phyloP scores from a whole-genome alignment of 2,888 invertebrate genomes.

The Melipona bicolor region DNA sequence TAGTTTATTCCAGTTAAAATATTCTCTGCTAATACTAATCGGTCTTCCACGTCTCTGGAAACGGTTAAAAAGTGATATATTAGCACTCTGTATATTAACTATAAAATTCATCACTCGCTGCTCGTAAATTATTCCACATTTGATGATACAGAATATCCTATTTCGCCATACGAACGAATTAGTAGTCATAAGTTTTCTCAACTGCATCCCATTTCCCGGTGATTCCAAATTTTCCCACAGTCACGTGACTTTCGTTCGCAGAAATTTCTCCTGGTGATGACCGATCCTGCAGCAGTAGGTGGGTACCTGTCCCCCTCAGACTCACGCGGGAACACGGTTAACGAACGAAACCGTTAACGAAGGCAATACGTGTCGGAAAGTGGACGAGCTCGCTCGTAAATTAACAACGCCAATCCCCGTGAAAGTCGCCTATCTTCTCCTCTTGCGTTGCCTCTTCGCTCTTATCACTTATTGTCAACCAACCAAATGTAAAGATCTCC shows the following conservation, averaged over 20 bases:
- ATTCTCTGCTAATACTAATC: too few species aligned
- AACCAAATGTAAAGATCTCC: too few species aligned
- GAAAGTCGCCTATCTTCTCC: slow-evolving; percentile 16
- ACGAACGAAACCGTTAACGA: slow-evolving; percentile 2
- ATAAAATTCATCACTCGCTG: too few species aligned
- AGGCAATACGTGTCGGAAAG: not conserved
- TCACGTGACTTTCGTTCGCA: not conserved
- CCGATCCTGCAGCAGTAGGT: not conserved
- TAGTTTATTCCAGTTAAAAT: too few species aligned
- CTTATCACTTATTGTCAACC: not conserved
- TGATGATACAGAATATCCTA: too few species aligned
- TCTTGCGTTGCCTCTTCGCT: not conserved
- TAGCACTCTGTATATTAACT: too few species aligned
- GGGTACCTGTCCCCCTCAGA: not conserved
- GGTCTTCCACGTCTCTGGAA: too few species aligned
- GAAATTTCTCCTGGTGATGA: not conserved
- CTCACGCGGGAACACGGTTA: not conserved
- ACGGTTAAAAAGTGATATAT: too few species aligned
- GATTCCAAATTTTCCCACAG: not conserved
- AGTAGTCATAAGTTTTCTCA: too few species aligned
- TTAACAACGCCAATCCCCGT: slow-evolving; percentile 15
- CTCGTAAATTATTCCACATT: too few species aligned
- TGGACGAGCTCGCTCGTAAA: slow-evolving; percentile 2
- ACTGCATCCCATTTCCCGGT: too few species aligned
- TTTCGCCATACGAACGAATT: too few species aligned